A percentile compares a stretch with the other conserved stretches of the same genome.
Evolutionary conservation across 2,888 invertebrate species (phyloP).

Genomic region (Drosophila gaucha): DNA sequence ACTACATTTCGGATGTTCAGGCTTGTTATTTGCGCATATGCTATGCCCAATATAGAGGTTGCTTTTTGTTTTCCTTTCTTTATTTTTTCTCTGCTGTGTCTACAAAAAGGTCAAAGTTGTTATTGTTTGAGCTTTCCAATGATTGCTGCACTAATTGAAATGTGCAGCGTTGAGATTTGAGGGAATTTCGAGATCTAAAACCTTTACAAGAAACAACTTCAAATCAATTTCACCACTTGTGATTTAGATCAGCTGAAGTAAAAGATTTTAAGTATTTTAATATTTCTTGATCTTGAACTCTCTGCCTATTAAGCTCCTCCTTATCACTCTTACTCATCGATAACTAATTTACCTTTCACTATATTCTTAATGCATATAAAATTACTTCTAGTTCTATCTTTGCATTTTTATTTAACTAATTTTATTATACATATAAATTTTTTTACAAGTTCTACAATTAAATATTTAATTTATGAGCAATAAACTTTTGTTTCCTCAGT

Average conservation of each 20-base stretch:
- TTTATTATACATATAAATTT: not conserved
- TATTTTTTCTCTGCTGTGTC: conserved; percentile 7
- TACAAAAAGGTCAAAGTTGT: conserved; percentile 13
- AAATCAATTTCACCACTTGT: no score
- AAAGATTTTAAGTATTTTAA: no score
- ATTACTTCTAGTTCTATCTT: not conserved
- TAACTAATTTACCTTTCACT: no score
- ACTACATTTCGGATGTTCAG: conserved; percentile 16
- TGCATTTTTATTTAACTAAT: not conserved
- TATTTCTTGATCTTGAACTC: no score
- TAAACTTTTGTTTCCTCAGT: not conserved
- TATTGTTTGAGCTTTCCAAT: conserved; percentile 9
- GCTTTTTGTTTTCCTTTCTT: conserved; percentile 5
- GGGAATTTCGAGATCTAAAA: not conserved
- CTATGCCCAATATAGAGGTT: conserved; percentile 30
- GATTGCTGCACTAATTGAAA: conserved; percentile 43
- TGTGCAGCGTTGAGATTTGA: not conserved
- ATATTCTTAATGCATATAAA: not conserved
- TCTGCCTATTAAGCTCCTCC: no score
- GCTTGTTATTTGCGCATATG: conserved; percentile 51
- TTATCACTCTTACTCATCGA: no score
- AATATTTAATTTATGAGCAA: conserved; percentile 5
- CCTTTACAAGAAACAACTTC: not conserved
- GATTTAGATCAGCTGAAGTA: no score
- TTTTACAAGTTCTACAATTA: not conserved